Evolutionary conservation across 2,113 vertebrate genomes (phyloP), one percentile per base, ranked within the genome.

Genomic region (Zonotrichia leucophrys): DNA sequence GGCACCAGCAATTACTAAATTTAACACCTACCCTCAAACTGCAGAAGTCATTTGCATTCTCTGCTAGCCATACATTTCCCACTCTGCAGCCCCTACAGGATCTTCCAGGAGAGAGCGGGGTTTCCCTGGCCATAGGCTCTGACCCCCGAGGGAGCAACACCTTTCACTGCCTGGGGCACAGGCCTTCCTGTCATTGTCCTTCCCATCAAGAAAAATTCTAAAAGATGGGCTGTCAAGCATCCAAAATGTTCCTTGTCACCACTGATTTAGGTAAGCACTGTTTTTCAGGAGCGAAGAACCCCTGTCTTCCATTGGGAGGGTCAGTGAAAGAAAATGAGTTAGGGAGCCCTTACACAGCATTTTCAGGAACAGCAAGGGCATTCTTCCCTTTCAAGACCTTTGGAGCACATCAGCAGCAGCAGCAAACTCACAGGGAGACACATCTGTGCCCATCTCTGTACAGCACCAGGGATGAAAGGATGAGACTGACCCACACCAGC

Each of bases 1-100:
- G 87, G 93, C 96, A 97, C 46, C 97, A 97, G 94, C 96, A 97
- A 96, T 93, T 63, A 28, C 75, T 79, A n/a, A 30, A 75, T 52
- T 58, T 63, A 67, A 70, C 47, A 50, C 31, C 62, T 66, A 37
- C 39, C 50, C 41, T 79, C 60, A 67, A 66, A 70, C 42, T 0
- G 0, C 44, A 70, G 3, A 59, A 59, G 49, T 68, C 2, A 11
- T 23, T 58, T 83, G 59, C 76, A 28, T 49, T 58, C n/a, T 87
- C 72, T 77, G 83, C 66, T 77, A 42, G 83, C 35, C 52, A 25
- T 0, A 3, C 33, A 44, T 31, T 83, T 93, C 74, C 60, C 67
- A 77, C 64, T 67, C 55, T n/a, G 47, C 68, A 86, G 78, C 53
- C 55, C 47, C 60, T 19, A n/a, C 1, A 19, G 25, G 64, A 33